Base-by-base conservation (phyloP, 2,113 vertebrate genomes). In the Amphiprion percula region DNA sequence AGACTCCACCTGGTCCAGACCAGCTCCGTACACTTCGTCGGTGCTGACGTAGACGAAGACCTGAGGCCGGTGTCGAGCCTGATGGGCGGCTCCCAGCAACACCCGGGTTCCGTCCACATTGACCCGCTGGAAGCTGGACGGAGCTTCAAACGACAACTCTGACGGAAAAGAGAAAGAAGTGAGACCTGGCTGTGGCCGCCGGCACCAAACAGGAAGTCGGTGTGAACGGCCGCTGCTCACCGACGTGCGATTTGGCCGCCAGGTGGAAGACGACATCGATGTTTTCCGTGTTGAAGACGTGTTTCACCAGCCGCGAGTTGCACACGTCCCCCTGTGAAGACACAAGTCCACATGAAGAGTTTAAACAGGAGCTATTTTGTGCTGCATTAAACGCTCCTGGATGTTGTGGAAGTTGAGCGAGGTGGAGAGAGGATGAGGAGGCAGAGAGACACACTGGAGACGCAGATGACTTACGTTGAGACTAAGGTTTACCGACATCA, bases 191-290 rank as follows among this genome's bases (percentile, higher is more conserved):
- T 37, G 6, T 37, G 26, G 26, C 26, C 26, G 26, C 26, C 26
- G 33, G 33, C 33, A 37, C 6, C 46, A 2, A 46, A 11, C 10
- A 21, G 16, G 49, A 17, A 5, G 46, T 16, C 1, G 46, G 33
- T 14, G 10, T 46, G 0, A 55, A 41, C n/a, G 15, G 23, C 15
- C 10, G 56, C 16, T 66, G 75, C 97, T 97, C 90, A 99, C 98
- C 98, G 50, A 99, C 98, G 65, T 99, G 98, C 1, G 98, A 97
- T 74, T 97, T 96, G 33, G 98, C 98, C 0, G 98, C 98, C 92
- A 99, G 96, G 92, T 99, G 98, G 56, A 99, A 96, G 0, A 99
- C 94, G 73, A 98, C 87, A 49, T 98, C 95, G 70, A 99, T 94
- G 64, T 95, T 95, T 84, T 97, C 95, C 14, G 90, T 94, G 74